These are phyloP conservation scores for Thalassoma bifasciatum DNA, from an alignment of 2,113 vertebrate species.

Conservation along the genomic window DNA sequence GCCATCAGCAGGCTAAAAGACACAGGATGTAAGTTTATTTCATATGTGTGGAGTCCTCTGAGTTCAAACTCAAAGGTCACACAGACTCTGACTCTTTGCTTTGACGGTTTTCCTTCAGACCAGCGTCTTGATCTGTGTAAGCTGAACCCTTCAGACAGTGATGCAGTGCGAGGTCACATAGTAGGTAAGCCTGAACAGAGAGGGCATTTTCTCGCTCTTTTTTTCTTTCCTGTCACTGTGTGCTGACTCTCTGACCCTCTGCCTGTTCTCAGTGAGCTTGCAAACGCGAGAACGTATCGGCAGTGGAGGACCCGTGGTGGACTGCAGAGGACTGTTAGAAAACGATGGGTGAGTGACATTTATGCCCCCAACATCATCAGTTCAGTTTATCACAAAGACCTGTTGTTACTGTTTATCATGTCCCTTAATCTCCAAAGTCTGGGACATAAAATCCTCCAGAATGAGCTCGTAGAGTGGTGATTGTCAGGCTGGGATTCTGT, in stretches of 20 bases:
- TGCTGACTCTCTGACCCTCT: constrained; percentile 22
- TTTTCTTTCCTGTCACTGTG: not conserved
- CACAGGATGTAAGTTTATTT: constrained; percentile 91
- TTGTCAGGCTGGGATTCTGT: no score
- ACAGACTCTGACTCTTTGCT: not conserved
- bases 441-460: no score
- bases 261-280: constrained; percentile 89
- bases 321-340: constrained; percentile 95
- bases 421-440: constrained; percentile 9
- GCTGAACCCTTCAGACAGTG: constrained; percentile 96
- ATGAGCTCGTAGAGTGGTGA: no score
- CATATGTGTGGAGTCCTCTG: fast-evolving
- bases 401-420: not conserved
- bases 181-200: constrained; percentile 88
- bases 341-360: constrained; percentile 91
- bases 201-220: not conserved
- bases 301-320: constrained; percentile 94
- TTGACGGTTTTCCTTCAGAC: constrained; percentile 81
- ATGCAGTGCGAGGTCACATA: constrained; percentile 97
- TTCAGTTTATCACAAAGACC: no score
- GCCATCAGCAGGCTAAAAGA: constrained; percentile 98
- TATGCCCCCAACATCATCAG: not conserved
- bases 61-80: not conserved
- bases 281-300: constrained; percentile 97
- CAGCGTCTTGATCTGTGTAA: constrained; percentile 99